Evolutionary conservation across 2,888 invertebrate genomes (phyloP), one percentile per base, ranked within the genome.

Genomic region (Orthosia incerta): DNA sequence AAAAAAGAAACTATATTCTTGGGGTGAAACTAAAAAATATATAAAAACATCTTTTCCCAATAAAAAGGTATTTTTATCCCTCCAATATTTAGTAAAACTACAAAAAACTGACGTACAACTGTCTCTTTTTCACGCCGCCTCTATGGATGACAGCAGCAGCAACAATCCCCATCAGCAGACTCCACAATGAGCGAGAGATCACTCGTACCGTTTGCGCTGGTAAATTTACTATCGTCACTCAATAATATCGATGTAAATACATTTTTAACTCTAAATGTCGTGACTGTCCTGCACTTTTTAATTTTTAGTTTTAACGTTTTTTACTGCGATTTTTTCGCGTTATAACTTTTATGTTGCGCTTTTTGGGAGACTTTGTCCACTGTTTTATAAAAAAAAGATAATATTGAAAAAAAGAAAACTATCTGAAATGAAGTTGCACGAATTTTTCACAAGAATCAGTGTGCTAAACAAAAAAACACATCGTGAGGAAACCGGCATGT

Each of bases 131-230:
- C 95, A 94, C 93, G 94, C 93, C 71, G 61, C 79, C 68, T 53
- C 67, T 71, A 48, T 68, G 73, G 86, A 88, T 91, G 5, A 5
- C 94, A 95, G 94, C 95, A 95, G 89, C 96, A 96, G 83, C 95
- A 95, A 87, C 96, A 96, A 82, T 96, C 96, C 2, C 96, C 96
- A 20, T 96, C 96, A 55, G 96, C 96, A 23, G 96, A 96, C 89
- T 96, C 96, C 12, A 96, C 96, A 16, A 96, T 96, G 96, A 96
- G 96, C 93, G 96, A 96, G 90, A 88, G 96, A 84, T 96, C 96
- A 23, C 93, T 96, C 76, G 95, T 96, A 78, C 96, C 96, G 62
- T 96, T 95, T 93, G 96, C 94, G 89, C 93, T 96, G 96, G 96
- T 96, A 96, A 96, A 94, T 95, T 95, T 94, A 93, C 93, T 94